Conservation (phyloP, 2,888 invertebrate species). For the Quadriops clusia region DNA sequence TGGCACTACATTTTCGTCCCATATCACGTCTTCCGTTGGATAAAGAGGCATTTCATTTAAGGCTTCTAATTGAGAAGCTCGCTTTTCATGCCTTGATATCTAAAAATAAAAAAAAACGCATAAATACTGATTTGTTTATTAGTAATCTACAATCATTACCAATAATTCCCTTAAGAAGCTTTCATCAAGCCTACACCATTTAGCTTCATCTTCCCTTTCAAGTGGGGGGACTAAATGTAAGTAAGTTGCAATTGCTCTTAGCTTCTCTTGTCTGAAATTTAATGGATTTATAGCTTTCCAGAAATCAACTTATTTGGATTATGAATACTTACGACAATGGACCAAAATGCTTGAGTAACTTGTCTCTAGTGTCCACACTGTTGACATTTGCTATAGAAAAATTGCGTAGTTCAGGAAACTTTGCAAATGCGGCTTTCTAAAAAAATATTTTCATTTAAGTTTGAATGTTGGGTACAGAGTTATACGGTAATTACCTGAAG, state of each 20-base stretch:
- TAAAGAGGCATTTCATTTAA: slow-evolving; percentile 97
- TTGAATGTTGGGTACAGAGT: slow-evolving; percentile 3
- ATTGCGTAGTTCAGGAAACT: slow-evolving; percentile 72
- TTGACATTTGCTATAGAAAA: slow-evolving; percentile 92
- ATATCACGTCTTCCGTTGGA: slow-evolving; percentile 94
- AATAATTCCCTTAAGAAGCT: slow-evolving; percentile 76
- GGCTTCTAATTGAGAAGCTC: slow-evolving; percentile 85
- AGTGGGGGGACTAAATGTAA: slow-evolving; percentile 73
- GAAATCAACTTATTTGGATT: neutral
- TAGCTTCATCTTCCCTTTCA: slow-evolving; percentile 52
- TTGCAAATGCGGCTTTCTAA: slow-evolving; percentile 85
- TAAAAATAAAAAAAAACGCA: slow-evolving; percentile 28
- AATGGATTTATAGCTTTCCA: neutral
- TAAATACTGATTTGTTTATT: too few species aligned
- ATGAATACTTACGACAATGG: slow-evolving; percentile 44
- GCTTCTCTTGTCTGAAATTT: slow-evolving; percentile 53
- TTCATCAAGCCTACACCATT: slow-evolving; percentile 71
- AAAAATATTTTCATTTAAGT: slow-evolving; percentile 21
- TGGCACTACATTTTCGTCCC: slow-evolving; percentile 98
- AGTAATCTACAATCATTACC: too few species aligned
- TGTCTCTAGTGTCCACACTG: slow-evolving; percentile 82
- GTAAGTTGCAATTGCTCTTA: slow-evolving; percentile 77
- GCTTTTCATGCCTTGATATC: slow-evolving; percentile 76
- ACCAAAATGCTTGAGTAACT: slow-evolving; percentile 75
- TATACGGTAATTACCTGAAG: slow-evolving; percentile 51